Evolutionary conservation across 35 echinoderm and acorn worm genomes (phyloP).

Genomic region (Nesometra sesokonis): DNA sequence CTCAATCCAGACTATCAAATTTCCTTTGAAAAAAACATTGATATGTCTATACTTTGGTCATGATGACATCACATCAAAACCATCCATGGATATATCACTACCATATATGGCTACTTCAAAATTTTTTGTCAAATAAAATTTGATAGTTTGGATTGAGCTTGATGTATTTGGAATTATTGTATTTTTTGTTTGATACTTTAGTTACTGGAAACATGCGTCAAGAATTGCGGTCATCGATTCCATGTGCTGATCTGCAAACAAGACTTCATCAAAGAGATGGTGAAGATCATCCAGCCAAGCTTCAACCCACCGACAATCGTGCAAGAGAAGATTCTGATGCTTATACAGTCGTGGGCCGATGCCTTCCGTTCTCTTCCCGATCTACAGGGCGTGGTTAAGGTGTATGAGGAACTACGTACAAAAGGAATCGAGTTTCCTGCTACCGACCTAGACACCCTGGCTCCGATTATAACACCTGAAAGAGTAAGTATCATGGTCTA

Average conservation of each 20-base stretch:
- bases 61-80: no score
- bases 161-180: background rate
- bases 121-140: no score
- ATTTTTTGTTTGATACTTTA: background rate
- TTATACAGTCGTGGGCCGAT: slow-evolving; percentile 97
- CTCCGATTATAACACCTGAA: slow-evolving; percentile 73
- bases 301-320: slow-evolving; percentile 81
- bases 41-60: no score
- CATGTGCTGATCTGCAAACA: slow-evolving; percentile 84
- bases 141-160: no score
- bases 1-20: no score
- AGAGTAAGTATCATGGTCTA: slow-evolving; percentile 40
- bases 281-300: slow-evolving; percentile 92
- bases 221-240: slow-evolving; percentile 90
- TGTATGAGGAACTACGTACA: slow-evolving; percentile 81
- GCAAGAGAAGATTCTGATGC: slow-evolving; percentile 90
- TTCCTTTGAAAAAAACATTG: no score
- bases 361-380: slow-evolving; percentile 57
- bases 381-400: slow-evolving; percentile 87
- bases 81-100: no score
- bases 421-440: slow-evolving; percentile 97
- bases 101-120: no score
- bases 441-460: slow-evolving; percentile 68
- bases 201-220: slow-evolving; percentile 96
- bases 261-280: slow-evolving; percentile 85